Percentiles rank a stretch among this genome's conserved stretches.
These are phyloP conservation scores for Babylonia areolata DNA, from an alignment of 1,140 invertebrate genomes.

Conservation along the genomic window DNA sequence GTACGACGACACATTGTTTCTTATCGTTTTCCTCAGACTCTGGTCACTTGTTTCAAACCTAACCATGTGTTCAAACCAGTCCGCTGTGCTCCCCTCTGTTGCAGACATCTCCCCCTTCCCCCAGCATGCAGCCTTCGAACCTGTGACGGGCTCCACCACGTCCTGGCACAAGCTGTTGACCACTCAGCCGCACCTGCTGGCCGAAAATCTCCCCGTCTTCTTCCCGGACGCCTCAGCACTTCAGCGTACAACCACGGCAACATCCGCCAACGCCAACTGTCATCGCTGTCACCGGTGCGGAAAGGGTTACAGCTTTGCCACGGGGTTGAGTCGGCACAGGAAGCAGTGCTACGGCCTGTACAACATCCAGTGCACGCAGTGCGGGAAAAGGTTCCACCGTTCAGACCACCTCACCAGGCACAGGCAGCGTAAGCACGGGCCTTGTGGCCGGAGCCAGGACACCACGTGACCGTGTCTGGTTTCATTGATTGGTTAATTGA, in stretches of 20 bases:
- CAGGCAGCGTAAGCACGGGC: neutral
- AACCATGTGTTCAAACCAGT: no score
- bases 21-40: no score
- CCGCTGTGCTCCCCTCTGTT: no score
- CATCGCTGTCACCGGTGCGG: conserved; percentile 18
- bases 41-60: no score
- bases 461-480: no score
- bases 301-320: neutral
- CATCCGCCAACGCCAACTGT: neutral
- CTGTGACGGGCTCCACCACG: neutral
- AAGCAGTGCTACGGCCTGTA: conserved; percentile 36
- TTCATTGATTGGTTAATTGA: no score
- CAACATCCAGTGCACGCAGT: neutral
- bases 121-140: neutral
- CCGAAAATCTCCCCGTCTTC: no score
- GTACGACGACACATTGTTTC: no score
- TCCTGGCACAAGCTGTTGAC: neutral
- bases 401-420: neutral
- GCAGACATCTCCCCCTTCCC: neutral
- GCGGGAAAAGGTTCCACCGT: conserved; percentile 25
- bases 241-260: neutral
- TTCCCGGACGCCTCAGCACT: neutral
- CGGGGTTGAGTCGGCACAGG: conserved; percentile 18
- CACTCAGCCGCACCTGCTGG: neutral
- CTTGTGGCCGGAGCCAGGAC: neutral